Evolutionary conservation across 2,113 vertebrate species (phyloP).

Genomic region (Nipponia nippon): DNA sequence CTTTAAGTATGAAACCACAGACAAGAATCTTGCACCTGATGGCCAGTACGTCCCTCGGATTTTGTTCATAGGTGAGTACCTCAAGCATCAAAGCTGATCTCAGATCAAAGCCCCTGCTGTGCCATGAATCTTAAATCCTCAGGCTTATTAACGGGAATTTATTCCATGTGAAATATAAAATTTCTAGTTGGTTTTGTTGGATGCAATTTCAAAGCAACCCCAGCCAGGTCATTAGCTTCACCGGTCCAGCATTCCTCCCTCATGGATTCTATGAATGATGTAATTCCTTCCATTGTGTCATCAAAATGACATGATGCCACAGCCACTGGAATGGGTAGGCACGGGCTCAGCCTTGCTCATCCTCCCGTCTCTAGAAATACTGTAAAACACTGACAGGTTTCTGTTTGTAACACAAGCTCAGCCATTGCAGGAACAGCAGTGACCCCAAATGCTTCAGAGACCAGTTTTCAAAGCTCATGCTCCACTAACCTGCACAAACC

Average conservation of each 20-base stretch:
- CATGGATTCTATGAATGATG: accelerated
- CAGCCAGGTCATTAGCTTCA: neutral
- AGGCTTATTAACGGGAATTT: neutral
- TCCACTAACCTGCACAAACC: neutral
- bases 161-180: neutral
- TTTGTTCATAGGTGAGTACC: slow-evolving; percentile 90
- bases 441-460: neutral
- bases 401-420: neutral
- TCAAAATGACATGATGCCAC: neutral
- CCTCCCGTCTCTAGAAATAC: neutral
- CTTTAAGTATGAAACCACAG: slow-evolving; percentile 91
- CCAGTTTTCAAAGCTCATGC: neutral
- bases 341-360: neutral
- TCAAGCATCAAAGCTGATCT: neutral
- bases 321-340: neutral
- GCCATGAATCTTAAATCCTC: neutral
- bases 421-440: neutral
- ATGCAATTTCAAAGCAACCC: neutral
- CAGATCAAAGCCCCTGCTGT: neutral
- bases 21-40: slow-evolving; percentile 92
- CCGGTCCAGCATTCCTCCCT: neutral
- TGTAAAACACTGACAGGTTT: neutral
- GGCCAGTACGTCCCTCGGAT: slow-evolving; percentile 94
- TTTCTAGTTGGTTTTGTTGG: neutral
- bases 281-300: neutral